phyloP scores from a whole-genome alignment of 2,797 vertebrate genomes.

The Pristis pectinata region DNA sequence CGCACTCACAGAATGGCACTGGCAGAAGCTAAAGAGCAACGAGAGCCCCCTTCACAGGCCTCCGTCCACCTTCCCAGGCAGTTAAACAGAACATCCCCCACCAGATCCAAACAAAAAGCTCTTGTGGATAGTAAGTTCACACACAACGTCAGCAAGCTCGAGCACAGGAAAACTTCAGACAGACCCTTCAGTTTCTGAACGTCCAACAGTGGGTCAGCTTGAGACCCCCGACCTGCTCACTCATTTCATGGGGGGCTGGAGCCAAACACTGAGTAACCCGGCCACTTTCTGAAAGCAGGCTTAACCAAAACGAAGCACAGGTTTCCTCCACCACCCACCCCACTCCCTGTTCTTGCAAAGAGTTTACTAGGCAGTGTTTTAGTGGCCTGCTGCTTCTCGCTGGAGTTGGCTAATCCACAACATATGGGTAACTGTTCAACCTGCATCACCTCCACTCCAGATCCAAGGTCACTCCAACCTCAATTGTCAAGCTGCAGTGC shows the following conservation, averaged over 20 bases:
- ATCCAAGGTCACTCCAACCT: no score
- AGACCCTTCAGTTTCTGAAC: not conserved
- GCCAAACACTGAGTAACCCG: not conserved
- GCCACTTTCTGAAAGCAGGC: not conserved
- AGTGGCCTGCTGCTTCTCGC: not conserved
- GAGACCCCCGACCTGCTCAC: not conserved
- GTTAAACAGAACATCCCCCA: slow-evolving; percentile 51
- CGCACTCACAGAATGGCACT: not conserved
- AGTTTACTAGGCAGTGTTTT: not conserved
- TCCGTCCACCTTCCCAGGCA: not conserved
- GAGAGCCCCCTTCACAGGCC: slow-evolving; percentile 22
- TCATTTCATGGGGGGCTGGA: not conserved
- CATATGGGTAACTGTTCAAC: no score
- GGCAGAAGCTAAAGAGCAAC: not conserved
- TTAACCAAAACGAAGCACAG: not conserved
- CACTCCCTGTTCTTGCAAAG: not conserved
- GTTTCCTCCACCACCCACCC: not conserved
- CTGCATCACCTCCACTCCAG: no score
- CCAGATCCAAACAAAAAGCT: slow-evolving; percentile 48
- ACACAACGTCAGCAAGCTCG: not conserved
- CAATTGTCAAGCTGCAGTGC: no score
- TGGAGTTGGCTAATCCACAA: no score
- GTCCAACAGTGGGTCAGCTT: not conserved
- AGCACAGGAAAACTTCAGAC: not conserved
- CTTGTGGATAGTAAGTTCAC: not conserved